phyloP scores from a whole-genome alignment of 2,888 invertebrate genomes.

The Drosophila prolongata region DNA sequence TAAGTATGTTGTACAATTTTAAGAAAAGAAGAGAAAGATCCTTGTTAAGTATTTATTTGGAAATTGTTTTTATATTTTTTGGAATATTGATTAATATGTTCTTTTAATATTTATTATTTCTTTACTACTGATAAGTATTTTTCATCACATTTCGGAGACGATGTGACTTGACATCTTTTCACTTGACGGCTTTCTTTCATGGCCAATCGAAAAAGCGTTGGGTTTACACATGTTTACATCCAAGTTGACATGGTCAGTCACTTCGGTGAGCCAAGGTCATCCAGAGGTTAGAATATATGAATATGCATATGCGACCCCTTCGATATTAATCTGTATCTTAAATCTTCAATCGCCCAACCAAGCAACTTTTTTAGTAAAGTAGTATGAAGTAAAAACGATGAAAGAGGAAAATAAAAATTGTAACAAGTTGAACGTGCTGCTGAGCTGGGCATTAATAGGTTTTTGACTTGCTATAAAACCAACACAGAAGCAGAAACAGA shows the following conservation, averaged over 20 bases:
- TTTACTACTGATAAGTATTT: no score
- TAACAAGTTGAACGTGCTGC: slow-evolving; percentile 77
- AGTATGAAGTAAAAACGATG: slow-evolving; percentile 10
- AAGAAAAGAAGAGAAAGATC: no score
- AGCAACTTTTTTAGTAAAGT: slow-evolving; percentile 17
- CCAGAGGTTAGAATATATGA: slow-evolving; percentile 21
- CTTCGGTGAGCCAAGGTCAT: slow-evolving; percentile 16
- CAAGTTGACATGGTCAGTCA: slow-evolving; percentile 13
- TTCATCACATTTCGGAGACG: no score
- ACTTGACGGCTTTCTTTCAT: slow-evolving; percentile 7
- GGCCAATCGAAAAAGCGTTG: slow-evolving; percentile 1
- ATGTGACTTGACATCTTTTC: neutral
- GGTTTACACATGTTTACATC: slow-evolving; percentile 20
- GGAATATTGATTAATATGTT: no score
- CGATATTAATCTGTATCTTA: slow-evolving; percentile 23
- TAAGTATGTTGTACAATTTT: no score
- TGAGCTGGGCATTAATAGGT: slow-evolving; percentile 75
- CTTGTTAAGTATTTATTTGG: no score
- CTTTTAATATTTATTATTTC: no score
- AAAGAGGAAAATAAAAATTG: slow-evolving; percentile 64
- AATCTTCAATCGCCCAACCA: slow-evolving; percentile 22
- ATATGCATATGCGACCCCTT: slow-evolving; percentile 15
- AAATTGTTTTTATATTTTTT: no score
- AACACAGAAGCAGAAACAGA: slow-evolving; percentile 4
- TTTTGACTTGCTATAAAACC: slow-evolving; percentile 75